Evolutionary conservation across 2,888 invertebrate species (phyloP).

Genomic region (Notodromas monacha): DNA sequence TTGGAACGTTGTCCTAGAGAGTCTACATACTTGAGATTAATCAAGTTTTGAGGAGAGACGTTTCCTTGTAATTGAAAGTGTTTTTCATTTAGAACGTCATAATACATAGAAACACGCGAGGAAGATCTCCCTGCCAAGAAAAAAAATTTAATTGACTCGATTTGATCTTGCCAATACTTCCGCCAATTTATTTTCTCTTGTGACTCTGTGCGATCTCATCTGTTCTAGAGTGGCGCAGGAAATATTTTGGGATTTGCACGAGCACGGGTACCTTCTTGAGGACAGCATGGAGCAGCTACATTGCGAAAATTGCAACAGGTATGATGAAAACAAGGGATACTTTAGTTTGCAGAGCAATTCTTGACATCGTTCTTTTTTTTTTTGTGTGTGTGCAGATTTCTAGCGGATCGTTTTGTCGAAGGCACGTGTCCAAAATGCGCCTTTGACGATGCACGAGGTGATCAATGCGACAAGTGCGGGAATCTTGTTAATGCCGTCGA

Average conservation of each 20-base stretch:
- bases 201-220: no score
- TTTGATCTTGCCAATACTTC: no score
- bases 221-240: slow-evolving; percentile 49
- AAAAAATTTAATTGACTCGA: no score
- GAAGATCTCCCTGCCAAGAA: no score
- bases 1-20: no score
- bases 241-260: slow-evolving; percentile 46
- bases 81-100: no score
- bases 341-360: not conserved
- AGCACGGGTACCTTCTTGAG: slow-evolving; percentile 44
- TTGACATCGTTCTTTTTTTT: slow-evolving; percentile 6
- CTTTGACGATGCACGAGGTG: slow-evolving; percentile 76
- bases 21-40: no score
- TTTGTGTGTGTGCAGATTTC: slow-evolving; percentile 13
- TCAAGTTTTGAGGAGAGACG: no score
- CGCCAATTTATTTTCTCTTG: no score
- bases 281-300: slow-evolving; percentile 65
- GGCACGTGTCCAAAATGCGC: slow-evolving; percentile 76
- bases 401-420: slow-evolving; percentile 51
- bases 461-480: slow-evolving; percentile 93
- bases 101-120: no score
- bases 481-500: slow-evolving; percentile 77
- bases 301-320: slow-evolving; percentile 53
- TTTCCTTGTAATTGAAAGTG: no score
- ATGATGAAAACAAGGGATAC: slow-evolving; percentile 9